Evolutionary conservation across 2,113 vertebrate genomes (phyloP), one percentile per base, ranked within the genome.

Genomic region (Crotalus horridus): DNA sequence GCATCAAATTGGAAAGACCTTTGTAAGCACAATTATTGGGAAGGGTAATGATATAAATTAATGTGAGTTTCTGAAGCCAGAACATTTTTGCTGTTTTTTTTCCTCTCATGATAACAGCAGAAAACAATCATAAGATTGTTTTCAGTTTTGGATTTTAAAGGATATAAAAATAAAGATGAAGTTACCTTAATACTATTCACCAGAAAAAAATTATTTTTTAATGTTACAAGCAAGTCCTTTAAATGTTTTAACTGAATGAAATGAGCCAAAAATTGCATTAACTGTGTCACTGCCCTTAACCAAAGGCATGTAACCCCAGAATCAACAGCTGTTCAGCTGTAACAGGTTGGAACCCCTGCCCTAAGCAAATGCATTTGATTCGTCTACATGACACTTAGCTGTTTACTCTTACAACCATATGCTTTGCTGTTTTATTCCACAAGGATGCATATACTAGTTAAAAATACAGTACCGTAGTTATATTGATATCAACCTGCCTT

Each of bases 381-480:
- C 97, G 97, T 95, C 94, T 98, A 97, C 97, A 98, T 95, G 97
- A 97, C 97, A 96, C 95, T 98, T 98, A 97, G 97, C 97, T 97
- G 95, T 0, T 0, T 90, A 88, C 53, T 0, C 56, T 74, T 53
- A 0, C 87, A 95, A 91, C 96, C 97, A 97, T 98, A 98, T 97
- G 39, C 93, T 92, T 96, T 95, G 91, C 95, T 1, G 81, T 0
- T 96, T 95, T 93, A 93, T 95, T 96, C 96, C 93, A 51, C 61
- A 61, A 94, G 94, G 94, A 92, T 58, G 92, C 85, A 91, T 94
- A 88, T 0, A 91, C 94, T 95, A 96, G 53, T 90, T 91, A 89
- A 55, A 86, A 53, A 59, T 43, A 81, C 74, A 81, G 91, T 43
- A 81, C 74, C 23, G 91, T 94, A 86, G 91, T 87, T 86, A 1